A percentile compares a stretch with the other conserved stretches of the same genome.
Evolutionary conservation across 2,797 vertebrate genomes (phyloP).

Genomic region (Myiotriccus ornatus): DNA sequence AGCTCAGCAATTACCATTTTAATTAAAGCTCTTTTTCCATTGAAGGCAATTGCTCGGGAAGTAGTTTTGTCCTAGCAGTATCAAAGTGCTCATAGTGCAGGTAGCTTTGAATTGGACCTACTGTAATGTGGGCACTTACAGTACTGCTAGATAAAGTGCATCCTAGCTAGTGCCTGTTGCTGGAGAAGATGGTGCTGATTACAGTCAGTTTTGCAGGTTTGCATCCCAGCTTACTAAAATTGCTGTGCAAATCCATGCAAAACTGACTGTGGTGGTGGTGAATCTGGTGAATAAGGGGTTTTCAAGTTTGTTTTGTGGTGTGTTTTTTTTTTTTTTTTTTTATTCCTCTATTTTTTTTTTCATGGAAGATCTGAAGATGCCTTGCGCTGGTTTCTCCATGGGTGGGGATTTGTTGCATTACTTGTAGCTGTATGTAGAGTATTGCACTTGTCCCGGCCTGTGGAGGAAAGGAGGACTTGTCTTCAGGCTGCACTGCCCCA

Average conservation of each 20-base stretch:
- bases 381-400: conserved; percentile 73
- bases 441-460: conserved; percentile 89
- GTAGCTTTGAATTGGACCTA: conserved; percentile 87
- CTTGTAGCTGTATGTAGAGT: conserved; percentile 78
- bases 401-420: conserved; percentile 85
- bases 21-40: not conserved
- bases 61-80: conserved; percentile 79
- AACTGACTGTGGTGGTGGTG: conserved; percentile 85
- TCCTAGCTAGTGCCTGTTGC: not conserved
- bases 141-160: conserved; percentile 82
- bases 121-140: conserved; percentile 97
- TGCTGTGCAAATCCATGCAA: conserved; percentile 99
- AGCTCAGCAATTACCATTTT: not conserved
- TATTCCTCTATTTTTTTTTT: rapidly evolving
- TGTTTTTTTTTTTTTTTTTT: not conserved
- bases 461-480: conserved; percentile 79
- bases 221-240: conserved; percentile 85
- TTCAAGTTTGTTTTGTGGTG: not conserved
- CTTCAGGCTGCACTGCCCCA: not conserved
- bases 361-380: not conserved
- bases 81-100: conserved; percentile 99
- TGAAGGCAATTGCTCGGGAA: not conserved
- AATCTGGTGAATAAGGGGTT: not conserved
- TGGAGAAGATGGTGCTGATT: conserved; percentile 64
- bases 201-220: conserved; percentile 95